Base-by-base conservation (phyloP, 2,888 invertebrate genomes). In the Cremastinae sp. region DNA sequence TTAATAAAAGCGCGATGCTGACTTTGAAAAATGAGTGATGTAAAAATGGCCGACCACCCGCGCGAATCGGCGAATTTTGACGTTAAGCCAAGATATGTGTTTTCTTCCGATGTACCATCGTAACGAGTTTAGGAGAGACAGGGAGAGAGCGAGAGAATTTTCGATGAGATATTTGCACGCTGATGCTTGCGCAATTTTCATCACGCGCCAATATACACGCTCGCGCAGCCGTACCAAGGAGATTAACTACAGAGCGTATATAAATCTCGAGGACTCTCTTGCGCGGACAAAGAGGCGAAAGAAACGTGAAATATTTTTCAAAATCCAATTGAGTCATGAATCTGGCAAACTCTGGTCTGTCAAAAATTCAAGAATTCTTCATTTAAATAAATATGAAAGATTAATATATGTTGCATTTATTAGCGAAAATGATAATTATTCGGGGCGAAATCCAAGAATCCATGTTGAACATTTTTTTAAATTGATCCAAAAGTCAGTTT, bases 121-220 rank as follows among this genome's bases (percentile, higher is more conserved):
- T 47, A n/a, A 20, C 47, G 54, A 54, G 22, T n/a, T 36, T 61
- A n/a, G 47, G 58, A 41, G 41, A 5, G 38, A 43, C 8, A 56
- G 45, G 20, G 28, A 28, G 28, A 28, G 28, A 28, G 28, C 28
- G 28, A 47, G 51, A 66, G 51, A 34, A 66, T 72, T 76, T 75
- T 76, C 75, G 68, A 72, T 72, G 72, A 72, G 72, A 72, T 72
- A 76, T 76, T 76, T 58, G 72, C 62, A 66, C 45, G 62, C 56
- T 14, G 20, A 58, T 18, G 49, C 8, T 72, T 72, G 72, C 68
- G 59, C 51, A 72, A 72, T 68, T 45, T 62, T 28, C 69, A 59
- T 59, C 47, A 58, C 76, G 62, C 72, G 75, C 70, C 58, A 69
- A 72, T 76, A 64, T 54, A 45, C 34, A 65, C 22, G 14, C 22